A percentile compares a stretch with the other conserved stretches of the same genome.
phyloP scores from a whole-genome alignment of 2,888 invertebrate genomes.

The Minunthozetes semirufus region DNA sequence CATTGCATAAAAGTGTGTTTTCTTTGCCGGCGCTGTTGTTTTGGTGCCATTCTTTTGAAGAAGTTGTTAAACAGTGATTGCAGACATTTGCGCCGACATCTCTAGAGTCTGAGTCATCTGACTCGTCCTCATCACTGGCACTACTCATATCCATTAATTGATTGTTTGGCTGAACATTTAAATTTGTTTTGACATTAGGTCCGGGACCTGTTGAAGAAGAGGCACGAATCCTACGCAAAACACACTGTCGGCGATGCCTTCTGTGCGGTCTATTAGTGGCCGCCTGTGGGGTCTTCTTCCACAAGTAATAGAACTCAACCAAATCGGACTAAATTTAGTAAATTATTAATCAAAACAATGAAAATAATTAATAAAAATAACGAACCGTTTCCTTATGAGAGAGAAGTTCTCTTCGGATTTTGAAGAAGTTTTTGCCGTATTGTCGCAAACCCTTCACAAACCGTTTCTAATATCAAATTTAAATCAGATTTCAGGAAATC shows the following conservation, averaged over 20 bases:
- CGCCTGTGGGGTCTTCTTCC: slow-evolving; percentile 95
- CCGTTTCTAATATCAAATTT: slow-evolving; percentile 60
- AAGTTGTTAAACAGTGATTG: slow-evolving; percentile 66
- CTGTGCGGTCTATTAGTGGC: slow-evolving; percentile 92
- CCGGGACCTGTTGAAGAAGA: slow-evolving; percentile 42
- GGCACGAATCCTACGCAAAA: slow-evolving; percentile 66
- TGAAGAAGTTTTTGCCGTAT: slow-evolving; percentile 98
- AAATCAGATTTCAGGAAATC: not conserved
- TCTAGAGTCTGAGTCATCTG: slow-evolving; percentile 88
- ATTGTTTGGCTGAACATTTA: slow-evolving; percentile 42
- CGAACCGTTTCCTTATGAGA: slow-evolving; percentile 90
- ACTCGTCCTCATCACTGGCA: slow-evolving; percentile 66
- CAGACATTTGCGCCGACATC: slow-evolving; percentile 66
- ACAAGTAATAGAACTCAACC: slow-evolving; percentile 97
- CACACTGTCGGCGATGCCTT: slow-evolving; percentile 62
- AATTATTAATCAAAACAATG: not conserved
- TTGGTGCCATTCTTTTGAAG: slow-evolving; percentile 50
- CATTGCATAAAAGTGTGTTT: slow-evolving; percentile 62
- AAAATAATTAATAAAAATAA: slow-evolving; percentile 35
- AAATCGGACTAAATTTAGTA: slow-evolving; percentile 61
- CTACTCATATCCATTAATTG: slow-evolving; percentile 55
- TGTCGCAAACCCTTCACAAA: slow-evolving; percentile 97
- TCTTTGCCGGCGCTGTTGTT: slow-evolving; percentile 58
- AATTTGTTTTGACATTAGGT: slow-evolving; percentile 42
- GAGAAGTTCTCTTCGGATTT: slow-evolving; percentile 89